phyloP scores from a whole-genome alignment of 2,113 vertebrate species.

The Pterocles gutturalis region DNA sequence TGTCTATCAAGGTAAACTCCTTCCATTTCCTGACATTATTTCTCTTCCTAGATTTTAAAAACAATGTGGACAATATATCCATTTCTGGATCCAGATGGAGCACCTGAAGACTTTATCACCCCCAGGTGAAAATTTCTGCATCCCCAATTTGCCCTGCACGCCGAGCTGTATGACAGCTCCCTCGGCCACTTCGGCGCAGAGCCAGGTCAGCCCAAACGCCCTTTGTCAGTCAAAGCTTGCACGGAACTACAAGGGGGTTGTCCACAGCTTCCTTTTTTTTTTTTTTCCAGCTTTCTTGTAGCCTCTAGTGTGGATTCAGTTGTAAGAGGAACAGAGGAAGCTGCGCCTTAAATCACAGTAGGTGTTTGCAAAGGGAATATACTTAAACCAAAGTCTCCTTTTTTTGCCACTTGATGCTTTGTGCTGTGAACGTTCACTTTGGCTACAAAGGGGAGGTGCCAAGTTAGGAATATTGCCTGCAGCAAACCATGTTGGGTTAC shows the following conservation, averaged over 20 bases:
- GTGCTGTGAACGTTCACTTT: neutral
- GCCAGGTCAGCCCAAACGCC: neutral
- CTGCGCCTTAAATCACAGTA: neutral
- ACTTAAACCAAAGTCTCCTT: neutral
- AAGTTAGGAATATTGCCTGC: neutral
- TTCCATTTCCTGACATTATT: neutral
- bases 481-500: neutral
- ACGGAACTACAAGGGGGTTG: neutral
- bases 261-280: neutral
- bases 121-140: neutral
- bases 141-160: neutral
- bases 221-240: no score
- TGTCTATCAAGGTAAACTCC: neutral
- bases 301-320: neutral
- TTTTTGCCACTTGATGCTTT: neutral
- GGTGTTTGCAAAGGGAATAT: neutral
- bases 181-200: fast-evolving
- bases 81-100: neutral
- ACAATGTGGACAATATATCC: neutral
- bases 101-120: no score
- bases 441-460: neutral
- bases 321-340: neutral
- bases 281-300: neutral
- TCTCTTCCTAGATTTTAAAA: neutral
- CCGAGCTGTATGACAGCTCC: neutral